Percentiles rank a stretch among this genome's conserved stretches.
Evolutionary conservation across 2,888 invertebrate species (phyloP).

Genomic region (Ferrisia virgata): DNA sequence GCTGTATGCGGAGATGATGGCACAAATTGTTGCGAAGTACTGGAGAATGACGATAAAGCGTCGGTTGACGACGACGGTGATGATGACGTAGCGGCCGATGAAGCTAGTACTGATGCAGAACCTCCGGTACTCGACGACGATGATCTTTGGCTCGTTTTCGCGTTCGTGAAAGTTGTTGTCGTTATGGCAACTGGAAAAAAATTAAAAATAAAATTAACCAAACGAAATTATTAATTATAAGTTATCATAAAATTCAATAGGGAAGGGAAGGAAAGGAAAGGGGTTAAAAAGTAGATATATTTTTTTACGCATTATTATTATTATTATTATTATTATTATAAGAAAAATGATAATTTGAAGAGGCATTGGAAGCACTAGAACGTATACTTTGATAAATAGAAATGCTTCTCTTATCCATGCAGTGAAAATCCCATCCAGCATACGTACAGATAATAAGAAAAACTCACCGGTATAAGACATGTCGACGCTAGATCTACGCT

Average conservation of each 20-base stretch:
- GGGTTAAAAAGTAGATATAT: no score
- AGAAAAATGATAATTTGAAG: no score
- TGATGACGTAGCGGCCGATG: neutral
- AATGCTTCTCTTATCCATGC: no score
- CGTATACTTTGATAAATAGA: no score
- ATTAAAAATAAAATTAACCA: no score
- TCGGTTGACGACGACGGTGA: neutral
- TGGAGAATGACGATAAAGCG: neutral
- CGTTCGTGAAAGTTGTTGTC: neutral
- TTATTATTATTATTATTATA: no score
- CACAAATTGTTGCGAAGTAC: slow-evolving; percentile 5
- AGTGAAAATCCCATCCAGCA: no score
- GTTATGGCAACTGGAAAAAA: neutral
- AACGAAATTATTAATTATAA: neutral
- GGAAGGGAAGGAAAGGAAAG: no score
- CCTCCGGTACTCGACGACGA: no score
- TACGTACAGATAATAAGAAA: neutral
- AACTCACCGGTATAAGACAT: slow-evolving; percentile 21
- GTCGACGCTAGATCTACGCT: slow-evolving; percentile 38
- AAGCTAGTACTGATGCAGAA: no score
- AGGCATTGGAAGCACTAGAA: no score
- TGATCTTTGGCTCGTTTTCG: slow-evolving; percentile 17
- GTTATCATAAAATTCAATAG: neutral
- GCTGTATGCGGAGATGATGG: neutral
- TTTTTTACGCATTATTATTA: no score